Conservation (phyloP, 2,113 vertebrate genomes). For the Syngnathus floridae region DNA sequence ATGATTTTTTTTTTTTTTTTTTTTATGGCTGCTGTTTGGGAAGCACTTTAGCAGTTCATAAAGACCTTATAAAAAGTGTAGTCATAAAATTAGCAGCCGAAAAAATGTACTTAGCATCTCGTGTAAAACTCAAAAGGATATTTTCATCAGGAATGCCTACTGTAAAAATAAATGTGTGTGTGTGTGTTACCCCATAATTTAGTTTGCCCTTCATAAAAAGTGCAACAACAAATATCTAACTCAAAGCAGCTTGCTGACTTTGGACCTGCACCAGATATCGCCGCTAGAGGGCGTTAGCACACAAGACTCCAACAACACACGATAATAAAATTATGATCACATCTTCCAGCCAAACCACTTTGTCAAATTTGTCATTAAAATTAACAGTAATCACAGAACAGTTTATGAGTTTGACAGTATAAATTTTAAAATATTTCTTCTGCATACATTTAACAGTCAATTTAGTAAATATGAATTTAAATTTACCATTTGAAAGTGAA, state of each 20-base stretch:
- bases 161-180: constrained; percentile 21
- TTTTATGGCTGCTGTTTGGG: constrained; percentile 65
- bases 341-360: constrained; percentile 27
- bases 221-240: constrained; percentile 35
- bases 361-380: constrained; percentile 32
- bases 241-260: constrained; percentile 41
- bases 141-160: constrained; percentile 58
- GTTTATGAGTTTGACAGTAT: background rate
- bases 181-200: constrained; percentile 51
- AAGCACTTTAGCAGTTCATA: constrained; percentile 71
- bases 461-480: background rate
- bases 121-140: constrained; percentile 60
- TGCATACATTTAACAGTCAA: background rate
- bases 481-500: background rate
- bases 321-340: too few relatives aligned
- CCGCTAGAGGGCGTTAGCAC: constrained; percentile 68
- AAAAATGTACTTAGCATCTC: constrained; percentile 73
- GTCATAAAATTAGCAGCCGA: constrained; percentile 74
- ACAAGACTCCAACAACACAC: constrained; percentile 32
- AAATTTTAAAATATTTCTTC: background rate
- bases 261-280: background rate
- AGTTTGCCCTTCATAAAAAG: constrained; percentile 57
- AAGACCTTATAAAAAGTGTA: constrained; percentile 74
- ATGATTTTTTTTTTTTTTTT: constrained; percentile 1
- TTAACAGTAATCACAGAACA: background rate